Evolutionary conservation across 2,888 invertebrate species (phyloP), one percentile per base, ranked within the genome.

Genomic region (Sericinus montela): DNA sequence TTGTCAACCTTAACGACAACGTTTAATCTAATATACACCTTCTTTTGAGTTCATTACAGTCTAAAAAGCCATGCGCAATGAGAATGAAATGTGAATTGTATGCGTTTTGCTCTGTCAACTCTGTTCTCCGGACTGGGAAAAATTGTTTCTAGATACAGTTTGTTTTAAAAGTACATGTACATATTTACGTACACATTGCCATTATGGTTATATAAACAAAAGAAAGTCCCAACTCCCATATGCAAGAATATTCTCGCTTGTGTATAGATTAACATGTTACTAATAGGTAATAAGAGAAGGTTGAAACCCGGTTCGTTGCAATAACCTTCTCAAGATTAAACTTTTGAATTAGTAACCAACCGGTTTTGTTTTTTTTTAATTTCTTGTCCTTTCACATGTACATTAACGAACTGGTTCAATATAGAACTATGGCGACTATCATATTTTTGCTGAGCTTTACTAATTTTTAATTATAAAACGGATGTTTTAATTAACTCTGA

Each of bases 271-370:
- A 75, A 75, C 72, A 34, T 63, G 72, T 75, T 72, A 68, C 68
- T 54, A 59, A 78, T 74, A n/a, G n/a, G n/a, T n/a, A 73, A 73
- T 72, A 67, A 65, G 62, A 66, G 74, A 79, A 80, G 80, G 80
- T 69, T 74, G 68, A 62, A 65, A 45, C 57, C 57, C 60, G 61
- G 53, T 72, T 75, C 67, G 66, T 58, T 47, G 52, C 47, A 54
- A 47, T 55, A 61, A 55, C 64, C 62, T 62, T 65, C 67, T 69
- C 60, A 58, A 64, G 59, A 66, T 61, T 56, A 55, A 60, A 54
- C 52, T 55, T 52, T 48, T 49, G 57, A 55, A 54, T 55, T 55
- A 62, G 59, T 40, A 60, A 54, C 53, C 62, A 63, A 68, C 69
- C 57, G 62, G 56, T 67, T 64, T 45, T 19, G 39, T 10, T 38